phyloP scores from a whole-genome alignment of 2,113 vertebrate species.

The Solea senegalensis region DNA sequence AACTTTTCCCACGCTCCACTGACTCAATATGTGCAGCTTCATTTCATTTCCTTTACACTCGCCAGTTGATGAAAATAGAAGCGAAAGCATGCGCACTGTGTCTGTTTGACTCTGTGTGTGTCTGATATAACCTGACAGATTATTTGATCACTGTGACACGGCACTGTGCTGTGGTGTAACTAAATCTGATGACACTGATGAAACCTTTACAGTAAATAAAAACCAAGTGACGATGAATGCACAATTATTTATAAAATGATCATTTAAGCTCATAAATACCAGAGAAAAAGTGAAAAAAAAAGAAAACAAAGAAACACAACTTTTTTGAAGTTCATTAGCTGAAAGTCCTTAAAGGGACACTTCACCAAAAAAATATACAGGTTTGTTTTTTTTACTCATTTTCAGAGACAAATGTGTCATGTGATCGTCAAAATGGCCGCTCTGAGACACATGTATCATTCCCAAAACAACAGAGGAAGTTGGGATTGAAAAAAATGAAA shows the following conservation, averaged over 20 bases:
- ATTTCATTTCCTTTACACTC: neutral
- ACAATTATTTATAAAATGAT: too few relatives aligned
- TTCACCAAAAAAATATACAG: too few relatives aligned
- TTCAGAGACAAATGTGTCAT: too few relatives aligned
- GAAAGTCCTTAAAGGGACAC: neutral
- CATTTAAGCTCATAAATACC: neutral
- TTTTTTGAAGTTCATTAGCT: neutral
- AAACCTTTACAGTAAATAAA: neutral
- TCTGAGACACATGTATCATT: too few relatives aligned
- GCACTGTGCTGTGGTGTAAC: neutral
- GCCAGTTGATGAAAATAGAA: constrained; percentile 7
- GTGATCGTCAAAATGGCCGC: too few relatives aligned
- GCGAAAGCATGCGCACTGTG: neutral
- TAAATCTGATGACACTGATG: too few relatives aligned
- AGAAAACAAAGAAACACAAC: neutral
- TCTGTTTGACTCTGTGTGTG: neutral
- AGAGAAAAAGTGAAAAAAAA: neutral
- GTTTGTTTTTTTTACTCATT: too few relatives aligned
- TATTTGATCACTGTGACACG: neutral
- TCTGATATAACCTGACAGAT: neutral
- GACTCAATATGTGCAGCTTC: neutral
- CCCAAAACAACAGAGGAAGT: too few relatives aligned
- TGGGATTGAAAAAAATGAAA: too few relatives aligned
- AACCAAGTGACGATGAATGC: neutral
- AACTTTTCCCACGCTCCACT: neutral